A percentile compares a stretch with the other conserved stretches of the same genome.
Evolutionary conservation across 2,113 vertebrate genomes (phyloP).

Genomic region (Gopherus evgoodei): DNA sequence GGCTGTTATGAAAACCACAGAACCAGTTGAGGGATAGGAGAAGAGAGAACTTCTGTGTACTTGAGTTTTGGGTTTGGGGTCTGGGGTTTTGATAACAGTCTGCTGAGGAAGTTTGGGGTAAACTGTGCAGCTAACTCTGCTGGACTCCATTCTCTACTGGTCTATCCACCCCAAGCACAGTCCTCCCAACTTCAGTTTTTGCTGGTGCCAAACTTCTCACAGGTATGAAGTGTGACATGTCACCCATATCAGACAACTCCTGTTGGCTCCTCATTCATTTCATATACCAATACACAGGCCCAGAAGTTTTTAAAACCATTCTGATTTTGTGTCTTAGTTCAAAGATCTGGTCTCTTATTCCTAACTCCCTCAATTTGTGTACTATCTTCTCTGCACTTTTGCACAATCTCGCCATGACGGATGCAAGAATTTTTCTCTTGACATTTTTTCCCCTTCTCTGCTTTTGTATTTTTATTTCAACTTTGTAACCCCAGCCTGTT

Average conservation of each 20-base stretch:
- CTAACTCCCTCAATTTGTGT: background rate
- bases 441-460: too few relatives aligned
- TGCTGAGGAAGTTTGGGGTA: background rate
- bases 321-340: background rate
- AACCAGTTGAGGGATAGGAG: background rate
- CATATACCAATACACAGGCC: background rate
- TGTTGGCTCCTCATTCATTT: background rate
- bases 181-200: background rate
- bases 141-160: background rate
- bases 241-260: background rate
- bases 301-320: background rate
- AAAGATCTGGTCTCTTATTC: background rate
- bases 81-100: background rate
- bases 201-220: background rate
- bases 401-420: background rate
- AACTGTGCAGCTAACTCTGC: background rate
- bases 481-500: background rate
- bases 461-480: background rate
- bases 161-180: background rate
- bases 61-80: background rate
- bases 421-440: too few relatives aligned
- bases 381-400: background rate
- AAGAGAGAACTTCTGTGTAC: background rate
- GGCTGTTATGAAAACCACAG: background rate
- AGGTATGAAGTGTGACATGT: background rate